These are phyloP conservation scores for Onthophagus sagittarius DNA, from an alignment of 2,888 invertebrate genomes.

Conservation along the genomic window DNA sequence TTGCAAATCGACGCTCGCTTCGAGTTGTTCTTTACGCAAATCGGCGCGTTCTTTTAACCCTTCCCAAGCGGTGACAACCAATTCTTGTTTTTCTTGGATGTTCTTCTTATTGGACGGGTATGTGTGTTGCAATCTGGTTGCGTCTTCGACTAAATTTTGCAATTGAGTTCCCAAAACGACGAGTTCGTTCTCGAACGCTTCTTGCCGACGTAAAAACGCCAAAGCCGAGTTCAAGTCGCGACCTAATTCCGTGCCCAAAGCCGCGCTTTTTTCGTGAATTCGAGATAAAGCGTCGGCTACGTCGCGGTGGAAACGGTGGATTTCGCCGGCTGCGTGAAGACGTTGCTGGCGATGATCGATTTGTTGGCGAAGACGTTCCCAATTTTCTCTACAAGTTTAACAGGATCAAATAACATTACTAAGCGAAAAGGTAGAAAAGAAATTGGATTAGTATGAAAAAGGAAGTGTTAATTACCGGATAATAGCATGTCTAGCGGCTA, in stretches of 20 bases:
- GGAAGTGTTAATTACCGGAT: conserved; percentile 48
- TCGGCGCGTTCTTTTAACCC: conserved; percentile 70
- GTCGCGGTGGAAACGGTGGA: conserved; percentile 96
- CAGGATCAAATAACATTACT: conserved; percentile 3
- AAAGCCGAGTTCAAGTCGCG: conserved; percentile 84
- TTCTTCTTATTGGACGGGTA: conserved; percentile 91
- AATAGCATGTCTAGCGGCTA: conserved; percentile 49
- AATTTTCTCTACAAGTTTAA: conserved; percentile 59
- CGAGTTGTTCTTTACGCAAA: conserved; percentile 72
- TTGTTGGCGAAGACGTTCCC: conserved; percentile 84
- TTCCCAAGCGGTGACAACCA: conserved; percentile 84
- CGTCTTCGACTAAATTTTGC: conserved; percentile 89
- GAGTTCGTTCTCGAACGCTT: conserved; percentile 90
- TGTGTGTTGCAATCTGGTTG: conserved; percentile 76
- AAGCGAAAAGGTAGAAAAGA: background rate
- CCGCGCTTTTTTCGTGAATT: conserved; percentile 85
- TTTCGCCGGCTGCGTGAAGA: conserved; percentile 91
- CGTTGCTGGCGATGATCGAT: conserved; percentile 83
- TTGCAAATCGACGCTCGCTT: conserved; percentile 85
- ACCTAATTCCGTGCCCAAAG: conserved; percentile 73
- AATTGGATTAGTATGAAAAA: background rate
- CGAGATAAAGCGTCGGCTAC: conserved; percentile 86
- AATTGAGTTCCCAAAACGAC: conserved; percentile 88
- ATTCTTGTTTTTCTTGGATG: conserved; percentile 81
- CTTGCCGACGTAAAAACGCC: conserved; percentile 79